A percentile compares a stretch with the other conserved stretches of the same genome.
Evolutionary conservation across 2,888 invertebrate genomes (phyloP).

Genomic region (Galerucella pusilla): DNA sequence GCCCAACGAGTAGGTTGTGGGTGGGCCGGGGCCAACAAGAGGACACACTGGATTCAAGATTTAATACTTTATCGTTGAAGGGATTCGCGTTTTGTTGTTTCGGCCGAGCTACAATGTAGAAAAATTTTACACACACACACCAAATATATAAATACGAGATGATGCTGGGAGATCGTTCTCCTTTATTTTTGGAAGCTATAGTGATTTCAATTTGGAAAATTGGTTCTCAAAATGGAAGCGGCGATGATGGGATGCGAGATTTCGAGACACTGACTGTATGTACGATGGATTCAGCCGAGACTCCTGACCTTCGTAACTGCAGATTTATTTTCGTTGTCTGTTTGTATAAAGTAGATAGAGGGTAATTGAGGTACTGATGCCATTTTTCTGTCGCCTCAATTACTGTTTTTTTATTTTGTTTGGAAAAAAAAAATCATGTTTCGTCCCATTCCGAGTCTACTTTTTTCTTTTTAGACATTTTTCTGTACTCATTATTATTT

Average conservation of each 20-base stretch:
- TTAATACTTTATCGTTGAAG: conserved; percentile 48
- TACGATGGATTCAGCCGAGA: conserved; percentile 56
- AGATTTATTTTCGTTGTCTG: conserved; percentile 28
- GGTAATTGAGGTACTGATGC: conserved; percentile 17
- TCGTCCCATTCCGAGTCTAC: neutral
- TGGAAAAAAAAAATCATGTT: neutral
- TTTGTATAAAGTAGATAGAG: conserved; percentile 22
- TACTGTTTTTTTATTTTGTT: conserved; percentile 14
- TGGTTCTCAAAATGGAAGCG: conserved; percentile 48
- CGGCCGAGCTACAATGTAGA: conserved; percentile 65
- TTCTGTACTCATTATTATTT: no score
- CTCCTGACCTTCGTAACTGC: conserved; percentile 55
- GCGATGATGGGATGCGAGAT: conserved; percentile 56
- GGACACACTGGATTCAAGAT: conserved; percentile 58
- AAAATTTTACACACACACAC: conserved; percentile 54
- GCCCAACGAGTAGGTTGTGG: conserved; percentile 65
- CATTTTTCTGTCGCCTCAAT: conserved; percentile 13
- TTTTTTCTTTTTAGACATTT: neutral
- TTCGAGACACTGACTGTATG: conserved; percentile 56
- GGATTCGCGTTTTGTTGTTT: conserved; percentile 49
- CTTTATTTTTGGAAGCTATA: conserved; percentile 20
- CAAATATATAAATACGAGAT: neutral
- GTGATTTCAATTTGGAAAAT: conserved; percentile 22
- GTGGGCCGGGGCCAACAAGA: conserved; percentile 64
- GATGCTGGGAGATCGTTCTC: conserved; percentile 5